Evolutionary conservation across 2,888 invertebrate species (phyloP).

Genomic region (Phyto melanocephala): DNA sequence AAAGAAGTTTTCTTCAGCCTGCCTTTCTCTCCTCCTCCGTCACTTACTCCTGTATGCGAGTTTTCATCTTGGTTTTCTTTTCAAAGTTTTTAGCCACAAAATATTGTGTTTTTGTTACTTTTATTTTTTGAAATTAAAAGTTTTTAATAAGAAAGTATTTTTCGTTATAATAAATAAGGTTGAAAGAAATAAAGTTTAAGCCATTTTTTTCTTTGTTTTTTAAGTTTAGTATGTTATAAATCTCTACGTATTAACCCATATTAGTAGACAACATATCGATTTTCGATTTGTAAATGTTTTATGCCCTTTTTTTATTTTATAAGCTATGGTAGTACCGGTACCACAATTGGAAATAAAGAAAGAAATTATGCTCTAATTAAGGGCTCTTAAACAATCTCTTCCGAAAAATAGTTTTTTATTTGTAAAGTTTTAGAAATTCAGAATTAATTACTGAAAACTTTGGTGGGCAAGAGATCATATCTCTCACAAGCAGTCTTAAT

Average conservation of each 20-base stretch:
- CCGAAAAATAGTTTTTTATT: too few species aligned
- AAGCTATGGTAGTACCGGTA: too few species aligned
- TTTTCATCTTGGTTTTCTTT: background rate
- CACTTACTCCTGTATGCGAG: background rate
- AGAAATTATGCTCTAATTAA: too few species aligned
- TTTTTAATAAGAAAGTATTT: slow-evolving; percentile 34
- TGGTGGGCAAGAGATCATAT: too few species aligned
- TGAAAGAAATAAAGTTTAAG: background rate
- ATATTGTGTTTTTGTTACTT: background rate
- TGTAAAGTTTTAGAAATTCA: too few species aligned
- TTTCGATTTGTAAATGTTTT: too few species aligned
- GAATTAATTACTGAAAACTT: too few species aligned
- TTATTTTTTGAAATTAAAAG: slow-evolving; percentile 48
- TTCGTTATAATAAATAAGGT: slow-evolving; percentile 5
- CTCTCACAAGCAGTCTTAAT: too few species aligned
- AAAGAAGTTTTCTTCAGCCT: background rate
- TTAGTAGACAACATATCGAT: background rate
- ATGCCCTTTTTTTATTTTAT: too few species aligned
- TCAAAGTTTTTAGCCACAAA: slow-evolving; percentile 29
- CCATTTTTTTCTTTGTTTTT: background rate
- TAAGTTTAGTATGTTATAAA: background rate
- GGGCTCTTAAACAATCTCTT: too few species aligned
- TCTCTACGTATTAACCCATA: background rate
- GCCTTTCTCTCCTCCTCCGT: too few species aligned
- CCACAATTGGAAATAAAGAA: too few species aligned